Conservation (phyloP, 64 coral and sea anemone genomes). For the Porites lutea region DNA sequence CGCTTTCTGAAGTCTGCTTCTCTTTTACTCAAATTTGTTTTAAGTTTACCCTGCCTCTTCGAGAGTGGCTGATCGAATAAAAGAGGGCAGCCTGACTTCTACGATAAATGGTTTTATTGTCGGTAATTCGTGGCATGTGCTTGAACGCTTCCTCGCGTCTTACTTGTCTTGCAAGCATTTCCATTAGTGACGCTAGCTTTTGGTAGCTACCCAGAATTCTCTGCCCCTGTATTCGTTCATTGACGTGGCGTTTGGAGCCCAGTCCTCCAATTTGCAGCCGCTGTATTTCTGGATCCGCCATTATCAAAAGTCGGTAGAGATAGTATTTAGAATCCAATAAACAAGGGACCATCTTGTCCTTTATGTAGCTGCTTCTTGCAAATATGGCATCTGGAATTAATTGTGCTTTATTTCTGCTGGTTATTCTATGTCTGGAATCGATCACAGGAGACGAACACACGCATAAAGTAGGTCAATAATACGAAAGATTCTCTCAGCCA, state of each 20-base stretch:
- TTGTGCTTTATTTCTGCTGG: constrained; percentile 64
- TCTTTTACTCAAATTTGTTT: no score
- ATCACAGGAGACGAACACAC: constrained; percentile 92
- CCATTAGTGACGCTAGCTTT: no score
- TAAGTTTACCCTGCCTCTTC: no score
- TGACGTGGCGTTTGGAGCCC: constrained; percentile 93
- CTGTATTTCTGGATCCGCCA: constrained; percentile 82
- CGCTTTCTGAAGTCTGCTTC: no score
- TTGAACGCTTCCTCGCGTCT: no score
- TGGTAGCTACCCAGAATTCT: constrained; percentile 59
- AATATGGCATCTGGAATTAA: constrained; percentile 68
- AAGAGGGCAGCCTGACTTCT: no score
- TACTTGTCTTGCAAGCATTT: no score
- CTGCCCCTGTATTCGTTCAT: constrained; percentile 20
- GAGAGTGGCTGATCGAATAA: no score
- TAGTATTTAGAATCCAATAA: constrained; percentile 43
- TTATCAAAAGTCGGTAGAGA: constrained; percentile 51
- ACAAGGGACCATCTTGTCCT: constrained; percentile 59
- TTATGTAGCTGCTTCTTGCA: constrained; percentile 25
- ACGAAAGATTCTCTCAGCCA: background rate
- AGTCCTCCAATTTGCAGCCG: constrained; percentile 69
- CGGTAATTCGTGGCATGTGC: no score
- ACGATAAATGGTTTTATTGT: no score
- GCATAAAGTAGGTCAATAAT: constrained; percentile 90
- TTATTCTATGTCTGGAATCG: constrained; percentile 71